Conservation (phyloP, 2,113 vertebrate genomes). For the Apodemus sylvaticus region DNA sequence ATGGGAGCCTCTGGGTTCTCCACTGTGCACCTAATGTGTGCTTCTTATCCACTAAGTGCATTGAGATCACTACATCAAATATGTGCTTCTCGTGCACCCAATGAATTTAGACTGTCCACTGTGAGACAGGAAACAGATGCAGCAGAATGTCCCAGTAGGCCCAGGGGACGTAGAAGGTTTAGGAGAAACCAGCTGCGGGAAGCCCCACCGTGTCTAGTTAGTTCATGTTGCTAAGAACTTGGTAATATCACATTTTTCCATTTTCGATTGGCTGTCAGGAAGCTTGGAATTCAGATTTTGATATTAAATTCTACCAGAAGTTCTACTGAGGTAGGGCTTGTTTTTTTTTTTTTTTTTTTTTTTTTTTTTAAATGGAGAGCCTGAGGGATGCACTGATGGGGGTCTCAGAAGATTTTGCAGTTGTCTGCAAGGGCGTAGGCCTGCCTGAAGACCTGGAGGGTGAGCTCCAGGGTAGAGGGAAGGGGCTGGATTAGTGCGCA, state of each 20-base stretch:
- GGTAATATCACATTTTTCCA: not conserved
- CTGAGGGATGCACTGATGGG: not conserved
- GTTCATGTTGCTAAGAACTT: not conserved
- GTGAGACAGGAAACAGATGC: not conserved
- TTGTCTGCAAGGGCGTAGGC: no score
- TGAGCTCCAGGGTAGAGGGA: not conserved
- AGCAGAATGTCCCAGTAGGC: not conserved
- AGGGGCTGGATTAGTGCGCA: not conserved
- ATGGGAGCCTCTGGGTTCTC: not conserved
- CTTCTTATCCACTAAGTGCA: not conserved
- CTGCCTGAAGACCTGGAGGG: no score
- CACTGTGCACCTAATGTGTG: not conserved
- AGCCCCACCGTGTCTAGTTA: not conserved
- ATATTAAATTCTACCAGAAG: not conserved
- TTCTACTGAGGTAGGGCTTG: not conserved
- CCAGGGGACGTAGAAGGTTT: not conserved
- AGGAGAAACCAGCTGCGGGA: not conserved
- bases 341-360: not conserved
- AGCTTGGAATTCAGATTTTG: slow-evolving; percentile 3
- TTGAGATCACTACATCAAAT: not conserved
- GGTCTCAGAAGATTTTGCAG: not conserved
- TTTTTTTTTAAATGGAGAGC: not conserved
- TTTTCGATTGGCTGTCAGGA: not conserved
- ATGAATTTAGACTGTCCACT: not conserved
- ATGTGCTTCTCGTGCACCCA: not conserved